Conservation (phyloP, 2,113 vertebrate genomes). For the Oryzias melastigma region DNA sequence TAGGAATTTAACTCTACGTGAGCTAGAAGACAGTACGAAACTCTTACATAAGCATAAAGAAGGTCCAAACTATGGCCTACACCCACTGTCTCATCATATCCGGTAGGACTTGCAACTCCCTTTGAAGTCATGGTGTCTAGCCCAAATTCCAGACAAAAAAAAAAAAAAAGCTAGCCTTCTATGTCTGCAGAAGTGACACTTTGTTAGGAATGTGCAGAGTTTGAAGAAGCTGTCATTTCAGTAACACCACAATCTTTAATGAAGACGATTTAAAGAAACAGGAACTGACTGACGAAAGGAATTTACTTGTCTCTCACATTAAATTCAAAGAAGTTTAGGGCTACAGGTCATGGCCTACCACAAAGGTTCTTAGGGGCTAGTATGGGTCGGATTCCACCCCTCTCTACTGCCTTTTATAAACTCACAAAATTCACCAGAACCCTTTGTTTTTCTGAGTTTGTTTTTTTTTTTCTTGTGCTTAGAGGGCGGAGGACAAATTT, state of each 20-base stretch:
- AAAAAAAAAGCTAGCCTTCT: neutral
- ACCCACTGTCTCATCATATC: neutral
- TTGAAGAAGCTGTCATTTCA: neutral
- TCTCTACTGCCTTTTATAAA: no score
- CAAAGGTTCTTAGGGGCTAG: no score
- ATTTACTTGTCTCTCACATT: neutral
- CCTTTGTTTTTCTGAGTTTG: no score
- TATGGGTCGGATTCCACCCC: no score
- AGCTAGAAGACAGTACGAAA: neutral
- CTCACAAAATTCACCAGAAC: no score
- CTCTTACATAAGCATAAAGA: neutral
- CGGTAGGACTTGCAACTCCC: neutral
- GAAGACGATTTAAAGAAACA: neutral
- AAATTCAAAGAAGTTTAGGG: no score
- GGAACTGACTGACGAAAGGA: neutral
- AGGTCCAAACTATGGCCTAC: neutral
- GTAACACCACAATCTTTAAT: neutral
- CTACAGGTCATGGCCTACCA: no score
- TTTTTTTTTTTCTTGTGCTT: no score
- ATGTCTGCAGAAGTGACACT: neutral
- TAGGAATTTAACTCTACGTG: neutral
- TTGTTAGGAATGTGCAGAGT: neutral
- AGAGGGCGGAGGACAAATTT: no score
- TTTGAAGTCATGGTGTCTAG: neutral
- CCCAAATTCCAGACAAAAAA: neutral